phyloP scores from a whole-genome alignment of 2,113 vertebrate genomes.

The Amphilophus citrinellus region DNA sequence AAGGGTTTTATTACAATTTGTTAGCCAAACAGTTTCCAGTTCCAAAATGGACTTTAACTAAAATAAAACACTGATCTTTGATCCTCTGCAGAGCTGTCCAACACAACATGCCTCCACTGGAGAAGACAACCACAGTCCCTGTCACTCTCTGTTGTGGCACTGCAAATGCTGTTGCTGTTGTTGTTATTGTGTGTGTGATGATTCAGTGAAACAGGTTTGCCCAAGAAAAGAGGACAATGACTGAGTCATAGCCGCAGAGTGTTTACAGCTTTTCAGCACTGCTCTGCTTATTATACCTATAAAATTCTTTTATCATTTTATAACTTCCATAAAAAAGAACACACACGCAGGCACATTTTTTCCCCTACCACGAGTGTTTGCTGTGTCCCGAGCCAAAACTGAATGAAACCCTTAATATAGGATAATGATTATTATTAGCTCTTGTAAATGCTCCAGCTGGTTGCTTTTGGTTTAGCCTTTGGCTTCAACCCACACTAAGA shows the following conservation, averaged over 20 bases:
- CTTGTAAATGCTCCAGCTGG: not conserved
- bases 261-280: conserved; percentile 53
- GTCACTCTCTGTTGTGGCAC: not conserved
- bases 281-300: conserved; percentile 54
- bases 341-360: conserved; percentile 38
- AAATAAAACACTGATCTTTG: not conserved
- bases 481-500: not conserved
- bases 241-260: conserved; percentile 55
- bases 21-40: not conserved
- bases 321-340: conserved; percentile 36
- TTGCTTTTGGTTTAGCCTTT: not conserved
- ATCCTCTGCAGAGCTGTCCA: not conserved
- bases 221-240: conserved; percentile 38
- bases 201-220: conserved; percentile 42
- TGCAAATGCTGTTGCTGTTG: not conserved
- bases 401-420: not conserved
- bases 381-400: not conserved
- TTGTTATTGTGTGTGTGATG: conserved; percentile 29
- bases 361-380: not conserved
- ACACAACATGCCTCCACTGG: not conserved
- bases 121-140: not conserved
- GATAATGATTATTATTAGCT: conserved; percentile 13
- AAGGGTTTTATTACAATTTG: not conserved
- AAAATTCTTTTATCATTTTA: conserved; percentile 63
- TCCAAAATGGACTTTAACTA: not conserved